phyloP scores from a whole-genome alignment of 1,140 invertebrate genomes.

The Drosophila lacertosa region DNA sequence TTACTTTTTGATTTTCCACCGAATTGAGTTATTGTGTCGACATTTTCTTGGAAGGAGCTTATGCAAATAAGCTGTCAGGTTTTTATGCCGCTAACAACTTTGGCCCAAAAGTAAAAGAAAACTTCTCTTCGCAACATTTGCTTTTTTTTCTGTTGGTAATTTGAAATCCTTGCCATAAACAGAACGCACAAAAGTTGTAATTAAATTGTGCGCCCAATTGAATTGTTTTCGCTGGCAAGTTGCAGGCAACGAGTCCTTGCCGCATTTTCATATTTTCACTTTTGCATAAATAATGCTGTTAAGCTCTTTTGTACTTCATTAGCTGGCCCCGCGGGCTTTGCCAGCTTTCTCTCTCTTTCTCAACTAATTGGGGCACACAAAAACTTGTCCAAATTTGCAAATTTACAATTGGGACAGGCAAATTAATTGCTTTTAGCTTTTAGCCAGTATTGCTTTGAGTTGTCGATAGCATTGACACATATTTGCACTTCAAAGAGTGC shows the following conservation, averaged over 20 bases:
- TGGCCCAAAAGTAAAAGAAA: slow-evolving; percentile 38
- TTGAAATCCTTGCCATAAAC: slow-evolving; percentile 54
- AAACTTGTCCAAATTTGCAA: slow-evolving; percentile 7
- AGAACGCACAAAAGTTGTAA: slow-evolving; percentile 49
- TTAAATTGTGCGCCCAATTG: slow-evolving; percentile 64
- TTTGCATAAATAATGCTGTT: slow-evolving; percentile 43
- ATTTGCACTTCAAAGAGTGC: slow-evolving; percentile 25
- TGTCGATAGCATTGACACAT: slow-evolving; percentile 46
- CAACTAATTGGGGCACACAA: slow-evolving; percentile 45
- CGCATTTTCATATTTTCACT: slow-evolving; percentile 12
- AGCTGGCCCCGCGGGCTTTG: not conserved
- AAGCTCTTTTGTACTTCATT: slow-evolving; percentile 15
- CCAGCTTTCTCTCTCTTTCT: no score
- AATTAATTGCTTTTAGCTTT: slow-evolving; percentile 32
- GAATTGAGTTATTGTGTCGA: slow-evolving; percentile 76
- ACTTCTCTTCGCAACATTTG: no score
- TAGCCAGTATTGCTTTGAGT: slow-evolving; percentile 10
- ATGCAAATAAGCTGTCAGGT: slow-evolving; percentile 59
- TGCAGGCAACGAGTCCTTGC: not conserved
- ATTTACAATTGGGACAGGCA: no score
- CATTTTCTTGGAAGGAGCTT: slow-evolving; percentile 28
- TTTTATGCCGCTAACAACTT: slow-evolving; percentile 38
- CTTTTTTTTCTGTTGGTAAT: slow-evolving; percentile 14
- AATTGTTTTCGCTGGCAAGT: slow-evolving; percentile 46
- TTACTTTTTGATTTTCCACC: slow-evolving; percentile 50